Evolutionary conservation across 2,797 vertebrate species (phyloP).

Genomic region (Bradypodion pumilum): DNA sequence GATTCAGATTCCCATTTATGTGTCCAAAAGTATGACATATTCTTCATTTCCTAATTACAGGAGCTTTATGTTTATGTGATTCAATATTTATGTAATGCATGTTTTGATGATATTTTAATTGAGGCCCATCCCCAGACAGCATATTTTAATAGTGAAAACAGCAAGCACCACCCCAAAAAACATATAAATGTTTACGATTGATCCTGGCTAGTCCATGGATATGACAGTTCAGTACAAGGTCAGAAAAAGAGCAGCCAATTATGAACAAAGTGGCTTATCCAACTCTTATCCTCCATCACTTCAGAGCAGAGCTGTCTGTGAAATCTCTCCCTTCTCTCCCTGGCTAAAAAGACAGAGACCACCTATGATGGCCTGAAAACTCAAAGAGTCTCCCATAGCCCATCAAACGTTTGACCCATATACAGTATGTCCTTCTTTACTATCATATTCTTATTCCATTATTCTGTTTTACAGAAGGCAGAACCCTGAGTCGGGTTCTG

Average conservation of each 20-base stretch:
- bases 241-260: slow-evolving; percentile 7
- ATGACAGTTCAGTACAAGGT: slow-evolving; percentile 13
- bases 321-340: no score
- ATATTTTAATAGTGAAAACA: slow-evolving; percentile 16
- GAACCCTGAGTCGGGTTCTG: no score
- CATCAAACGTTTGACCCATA: background rate
- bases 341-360: background rate
- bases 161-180: background rate
- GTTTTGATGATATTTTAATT: slow-evolving; percentile 4
- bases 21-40: background rate
- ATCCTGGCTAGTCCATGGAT: background rate
- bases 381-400: background rate
- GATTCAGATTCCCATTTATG: background rate
- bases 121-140: background rate
- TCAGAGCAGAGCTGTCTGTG: background rate
- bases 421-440: no score
- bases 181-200: slow-evolving; percentile 7
- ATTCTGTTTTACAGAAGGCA: background rate
- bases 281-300: background rate
- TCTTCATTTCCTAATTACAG: background rate
- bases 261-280: background rate
- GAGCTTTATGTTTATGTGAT: background rate
- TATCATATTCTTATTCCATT: no score
- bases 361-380: background rate
- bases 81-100: background rate